Evolutionary conservation across 2,888 invertebrate genomes (phyloP).

Genomic region (Oconnorella tubifera): DNA sequence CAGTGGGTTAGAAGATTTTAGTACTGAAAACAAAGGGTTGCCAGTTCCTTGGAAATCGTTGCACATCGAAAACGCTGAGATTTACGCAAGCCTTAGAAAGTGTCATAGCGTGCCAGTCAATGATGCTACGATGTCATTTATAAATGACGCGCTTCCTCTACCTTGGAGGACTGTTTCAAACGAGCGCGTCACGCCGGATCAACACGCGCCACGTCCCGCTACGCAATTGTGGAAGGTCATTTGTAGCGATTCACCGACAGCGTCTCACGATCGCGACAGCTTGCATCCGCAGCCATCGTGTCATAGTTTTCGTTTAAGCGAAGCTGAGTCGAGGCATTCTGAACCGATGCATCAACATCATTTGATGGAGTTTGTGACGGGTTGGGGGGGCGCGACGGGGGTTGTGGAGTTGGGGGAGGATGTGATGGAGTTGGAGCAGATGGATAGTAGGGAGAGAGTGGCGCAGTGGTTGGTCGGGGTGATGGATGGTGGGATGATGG

Average conservation of each 20-base stretch:
- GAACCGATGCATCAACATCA: slow-evolving; percentile 30
- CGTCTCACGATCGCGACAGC: slow-evolving; percentile 14
- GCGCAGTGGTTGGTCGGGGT: slow-evolving; percentile 10
- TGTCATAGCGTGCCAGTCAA: slow-evolving; percentile 10
- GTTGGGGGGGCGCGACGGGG: slow-evolving; percentile 2
- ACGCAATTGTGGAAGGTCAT: too few relatives aligned
- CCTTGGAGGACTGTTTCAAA: slow-evolving; percentile 16
- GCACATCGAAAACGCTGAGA: not conserved
- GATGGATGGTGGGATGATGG: not conserved
- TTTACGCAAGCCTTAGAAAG: not conserved
- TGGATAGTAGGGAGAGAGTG: slow-evolving; percentile 20
- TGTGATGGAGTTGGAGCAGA: slow-evolving; percentile 15
- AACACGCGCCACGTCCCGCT: slow-evolving; percentile 16
- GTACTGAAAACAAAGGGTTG: too few relatives aligned
- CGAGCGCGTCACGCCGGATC: slow-evolving; percentile 9
- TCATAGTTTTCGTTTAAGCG: slow-evolving; percentile 30
- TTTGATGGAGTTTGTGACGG: slow-evolving; percentile 22
- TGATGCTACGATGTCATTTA: slow-evolving; percentile 9
- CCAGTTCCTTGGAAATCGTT: not conserved
- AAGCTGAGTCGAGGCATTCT: slow-evolving; percentile 34
- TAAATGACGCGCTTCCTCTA: slow-evolving; percentile 16
- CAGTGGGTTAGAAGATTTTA: too few relatives aligned
- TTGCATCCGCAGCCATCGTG: slow-evolving; percentile 27
- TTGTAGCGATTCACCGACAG: too few relatives aligned
- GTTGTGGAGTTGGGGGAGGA: not conserved